Evolutionary conservation across 2,888 invertebrate genomes (phyloP), one percentile per base, ranked within the genome.

Genomic region (Heliconius hortense): DNA sequence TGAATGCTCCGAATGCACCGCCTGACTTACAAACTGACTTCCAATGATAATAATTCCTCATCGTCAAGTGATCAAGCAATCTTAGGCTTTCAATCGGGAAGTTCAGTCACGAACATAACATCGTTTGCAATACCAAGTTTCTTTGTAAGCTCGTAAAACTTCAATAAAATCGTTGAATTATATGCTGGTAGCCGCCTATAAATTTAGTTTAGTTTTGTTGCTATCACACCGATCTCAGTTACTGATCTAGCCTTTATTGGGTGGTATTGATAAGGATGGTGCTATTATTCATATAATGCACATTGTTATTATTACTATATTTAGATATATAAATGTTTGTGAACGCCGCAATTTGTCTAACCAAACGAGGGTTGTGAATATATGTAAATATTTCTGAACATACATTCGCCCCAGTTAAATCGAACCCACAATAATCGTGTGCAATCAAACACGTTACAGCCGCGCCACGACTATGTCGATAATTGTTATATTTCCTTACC

Each of bases 91-190:
- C 85, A 82, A 89, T 89, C 88, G 87, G 88, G 88, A 87, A 93
- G 89, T 92, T 87, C 82, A 89, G 90, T 92, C 92, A 91, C 91
- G 91, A 84, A 76, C 82, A 80, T 79, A 77, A 78, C 71, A 86
- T 84, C 87, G 90, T 90, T 89, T 85, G 89, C 90, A 85, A 91
- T 91, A 90, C 92, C 73, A 79, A 78, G 84, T 90, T 89, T 89
- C 90, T 88, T 88, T 86, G 90, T 89, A 88, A 88, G 83, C 87
- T 89, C 88, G 88, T 93, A 91, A 92, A 93, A 92, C 88, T 90
- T 92, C 92, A 92, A 91, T 91, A 84, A 88, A 85, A 87, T 91
- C 92, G 89, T 88, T 86, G 89, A 89, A 92, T 93, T 90, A 87
- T 86, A 90, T 90, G 88, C 89, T 81, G 76, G 80, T 78, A 79